Evolutionary conservation across 2,113 vertebrate species (phyloP).

Genomic region (Melierax canorus): DNA sequence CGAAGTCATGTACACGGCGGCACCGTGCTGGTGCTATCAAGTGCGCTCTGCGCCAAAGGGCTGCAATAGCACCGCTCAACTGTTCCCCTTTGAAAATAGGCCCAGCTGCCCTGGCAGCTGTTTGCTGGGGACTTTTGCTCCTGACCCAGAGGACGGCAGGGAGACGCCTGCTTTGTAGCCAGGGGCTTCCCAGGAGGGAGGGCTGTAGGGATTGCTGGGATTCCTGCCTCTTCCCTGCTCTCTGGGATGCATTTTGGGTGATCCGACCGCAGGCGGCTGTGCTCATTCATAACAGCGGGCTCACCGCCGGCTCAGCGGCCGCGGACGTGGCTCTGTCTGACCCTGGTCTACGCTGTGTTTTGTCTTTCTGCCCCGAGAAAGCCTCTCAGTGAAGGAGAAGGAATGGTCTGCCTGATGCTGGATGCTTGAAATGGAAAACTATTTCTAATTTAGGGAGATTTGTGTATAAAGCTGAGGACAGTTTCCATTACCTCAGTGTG

Average conservation of each 20-base stretch:
- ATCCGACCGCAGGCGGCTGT: fast-evolving
- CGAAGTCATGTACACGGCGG: fast-evolving
- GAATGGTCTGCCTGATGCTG: not conserved
- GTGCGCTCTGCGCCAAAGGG: not conserved
- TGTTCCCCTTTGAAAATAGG: not conserved
- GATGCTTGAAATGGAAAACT: not conserved
- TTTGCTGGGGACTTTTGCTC: not conserved
- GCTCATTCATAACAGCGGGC: fast-evolving
- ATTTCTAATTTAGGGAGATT: not conserved
- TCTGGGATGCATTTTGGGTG: not conserved
- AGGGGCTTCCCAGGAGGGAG: not conserved
- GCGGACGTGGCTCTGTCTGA: fast-evolving
- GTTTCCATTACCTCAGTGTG: not conserved
- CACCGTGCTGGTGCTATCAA: not conserved
- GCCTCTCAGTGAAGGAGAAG: not conserved
- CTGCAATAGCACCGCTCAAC: not conserved
- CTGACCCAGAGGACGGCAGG: not conserved
- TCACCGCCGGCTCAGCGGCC: not conserved
- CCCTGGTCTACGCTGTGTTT: fast-evolving
- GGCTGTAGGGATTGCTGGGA: not conserved
- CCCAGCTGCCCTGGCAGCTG: not conserved
- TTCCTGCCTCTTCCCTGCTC: not conserved
- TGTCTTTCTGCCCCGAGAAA: not conserved
- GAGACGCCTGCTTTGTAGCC: not conserved
- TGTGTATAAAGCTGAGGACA: not conserved